These are phyloP conservation scores for Prionailurus viverrinus DNA, from an alignment of 2,113 vertebrate species.

Conservation along the genomic window DNA sequence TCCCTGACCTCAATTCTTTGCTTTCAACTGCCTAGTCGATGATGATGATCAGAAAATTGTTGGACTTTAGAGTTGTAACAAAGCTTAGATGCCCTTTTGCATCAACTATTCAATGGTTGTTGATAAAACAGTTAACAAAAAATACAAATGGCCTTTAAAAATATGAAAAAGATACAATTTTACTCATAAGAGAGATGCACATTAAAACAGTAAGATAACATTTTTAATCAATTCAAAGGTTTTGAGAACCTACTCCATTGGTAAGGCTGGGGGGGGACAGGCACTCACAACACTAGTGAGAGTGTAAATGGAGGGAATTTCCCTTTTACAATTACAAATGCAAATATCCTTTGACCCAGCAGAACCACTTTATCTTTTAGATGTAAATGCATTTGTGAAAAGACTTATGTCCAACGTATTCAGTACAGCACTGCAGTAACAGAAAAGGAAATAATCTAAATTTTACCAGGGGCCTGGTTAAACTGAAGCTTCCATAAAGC, in stretches of 20 bases:
- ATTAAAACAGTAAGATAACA: constrained; percentile 36
- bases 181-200: background rate
- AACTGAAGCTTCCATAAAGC: background rate
- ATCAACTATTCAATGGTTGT: constrained; percentile 35
- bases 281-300: background rate
- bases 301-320: background rate
- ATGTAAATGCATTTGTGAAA: background rate
- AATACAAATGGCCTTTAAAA: constrained; percentile 48
- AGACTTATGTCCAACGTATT: background rate
- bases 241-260: background rate
- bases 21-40: background rate
- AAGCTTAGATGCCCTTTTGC: background rate
- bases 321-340: background rate
- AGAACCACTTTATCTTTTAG: background rate
- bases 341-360: background rate
- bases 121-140: constrained; percentile 3
- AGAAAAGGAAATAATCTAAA: background rate
- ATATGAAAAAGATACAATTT: background rate
- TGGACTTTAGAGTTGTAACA: background rate
- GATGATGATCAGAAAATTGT: background rate
- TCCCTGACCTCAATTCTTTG: constrained; percentile 12
- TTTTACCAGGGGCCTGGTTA: background rate
- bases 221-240: constrained; percentile 1
- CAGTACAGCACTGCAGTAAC: background rate
- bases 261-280: background rate